Evolutionary conservation across 2,113 vertebrate species (phyloP), one percentile per base, ranked within the genome.

Genomic region (Eira barbara): DNA sequence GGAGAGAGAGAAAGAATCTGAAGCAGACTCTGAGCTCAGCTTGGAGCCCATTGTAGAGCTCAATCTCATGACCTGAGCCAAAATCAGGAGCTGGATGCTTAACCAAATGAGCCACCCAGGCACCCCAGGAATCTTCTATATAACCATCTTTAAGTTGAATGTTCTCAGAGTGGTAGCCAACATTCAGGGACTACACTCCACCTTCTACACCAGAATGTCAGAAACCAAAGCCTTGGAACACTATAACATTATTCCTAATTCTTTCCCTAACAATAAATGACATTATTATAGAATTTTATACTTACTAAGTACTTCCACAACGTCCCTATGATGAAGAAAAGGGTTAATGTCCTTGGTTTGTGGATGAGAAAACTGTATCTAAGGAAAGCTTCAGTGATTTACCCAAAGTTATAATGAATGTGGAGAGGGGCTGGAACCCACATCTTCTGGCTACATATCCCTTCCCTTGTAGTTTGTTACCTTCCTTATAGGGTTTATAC

Each of bases 251-350:
- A 90, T 92, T 92, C 95, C 52, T 90, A 94, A 95, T n/a, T 74
- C n/a, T n/a, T 92, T 20, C 17, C 13, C 49, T 92, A 80, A 96
- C 25, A 85, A 83, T 47, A 80, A 21, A 11, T 84, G 49, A 80
- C 27, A 80, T 69, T 69, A 86, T 82, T 34, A 92, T 7, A 93
- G 42, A 97, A 65, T 42, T 71, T 73, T 93, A 91, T 7, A 88
- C 36, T 88, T 91, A 92, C 61, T 36, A 96, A 95, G 65, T 85
- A 42, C 49, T 95, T 92, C 63, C 47, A 95, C 39, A 95, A 93
- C 12, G 91, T 88, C 23, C 15, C 52, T 94, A 42, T 52, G 2
- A 67, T 89, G 1, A 36, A 20, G 34, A 1, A 97, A 61, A 6
- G n/a, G 29, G 57, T 78, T 69, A 71, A 82, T 47, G 18, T 76